Conservation (phyloP, 1,140 invertebrate species). For the Drosophila serrata region DNA sequence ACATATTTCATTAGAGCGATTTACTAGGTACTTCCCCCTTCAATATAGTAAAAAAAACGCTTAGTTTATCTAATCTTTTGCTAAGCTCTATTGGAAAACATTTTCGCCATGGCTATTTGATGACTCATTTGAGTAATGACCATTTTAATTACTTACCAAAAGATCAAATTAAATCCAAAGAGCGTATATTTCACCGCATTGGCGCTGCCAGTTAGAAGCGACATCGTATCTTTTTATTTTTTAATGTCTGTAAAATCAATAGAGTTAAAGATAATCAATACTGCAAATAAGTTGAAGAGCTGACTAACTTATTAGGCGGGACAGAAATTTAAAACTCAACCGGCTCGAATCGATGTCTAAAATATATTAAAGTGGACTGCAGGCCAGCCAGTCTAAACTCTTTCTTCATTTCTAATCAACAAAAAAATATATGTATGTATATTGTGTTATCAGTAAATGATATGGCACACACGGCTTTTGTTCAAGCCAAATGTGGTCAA, state of each 20-base stretch:
- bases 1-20: neutral
- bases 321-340: slow-evolving; percentile 40
- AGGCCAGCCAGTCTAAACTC: slow-evolving; percentile 16
- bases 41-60: neutral
- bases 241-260: slow-evolving; percentile 4
- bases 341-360: slow-evolving; percentile 38
- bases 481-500: slow-evolving; percentile 71
- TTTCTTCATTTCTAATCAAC: slow-evolving; percentile 62
- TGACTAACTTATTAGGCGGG: slow-evolving; percentile 8
- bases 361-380: slow-evolving; percentile 41
- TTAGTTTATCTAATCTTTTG: slow-evolving; percentile 13
- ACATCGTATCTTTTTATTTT: slow-evolving; percentile 59
- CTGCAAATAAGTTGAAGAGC: neutral
- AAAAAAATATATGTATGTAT: slow-evolving; percentile 7
- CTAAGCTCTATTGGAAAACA: neutral
- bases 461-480: slow-evolving; percentile 62
- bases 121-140: slow-evolving; percentile 21
- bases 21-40: slow-evolving; percentile 8
- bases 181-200: slow-evolving; percentile 88
- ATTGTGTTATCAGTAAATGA: slow-evolving; percentile 67
- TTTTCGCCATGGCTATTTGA: slow-evolving; percentile 12
- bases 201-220: slow-evolving; percentile 85
- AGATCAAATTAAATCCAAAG: slow-evolving; percentile 89
- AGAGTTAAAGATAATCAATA: neutral
- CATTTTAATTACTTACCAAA: slow-evolving; percentile 87